Conservation (phyloP, 1,140 invertebrate genomes). For the Drosophila willistoni region DNA sequence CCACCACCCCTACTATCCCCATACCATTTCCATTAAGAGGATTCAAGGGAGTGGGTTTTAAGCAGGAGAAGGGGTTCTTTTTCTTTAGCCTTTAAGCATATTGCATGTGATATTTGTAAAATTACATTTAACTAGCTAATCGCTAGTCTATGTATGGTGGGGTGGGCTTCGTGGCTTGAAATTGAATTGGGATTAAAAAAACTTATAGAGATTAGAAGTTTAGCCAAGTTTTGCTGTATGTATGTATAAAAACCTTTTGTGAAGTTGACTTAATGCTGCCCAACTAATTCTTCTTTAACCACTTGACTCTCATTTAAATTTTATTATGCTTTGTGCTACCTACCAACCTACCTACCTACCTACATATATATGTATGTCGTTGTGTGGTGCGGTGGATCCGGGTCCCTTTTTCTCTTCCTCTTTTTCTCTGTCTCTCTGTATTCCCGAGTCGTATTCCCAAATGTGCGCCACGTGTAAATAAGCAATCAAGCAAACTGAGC, state of each 20-base stretch:
- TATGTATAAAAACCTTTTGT: too few species aligned
- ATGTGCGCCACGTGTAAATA: slow-evolving; percentile 68
- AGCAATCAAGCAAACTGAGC: slow-evolving; percentile 59
- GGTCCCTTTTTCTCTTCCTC: not conserved
- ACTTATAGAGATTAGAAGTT: not conserved
- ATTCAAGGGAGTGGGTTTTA: too few species aligned
- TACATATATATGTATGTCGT: not conserved
- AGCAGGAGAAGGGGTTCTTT: too few species aligned
- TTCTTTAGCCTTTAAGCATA: too few species aligned
- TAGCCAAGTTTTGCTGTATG: not conserved
- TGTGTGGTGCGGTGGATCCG: slow-evolving; percentile 9
- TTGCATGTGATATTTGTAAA: not conserved
- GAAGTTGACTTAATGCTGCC: not conserved
- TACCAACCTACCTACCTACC: not conserved
- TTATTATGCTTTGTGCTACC: slow-evolving; percentile 7
- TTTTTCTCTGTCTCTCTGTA: not conserved
- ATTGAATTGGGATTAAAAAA: not conserved
- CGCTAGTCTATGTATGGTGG: not conserved
- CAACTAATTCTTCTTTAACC: slow-evolving; percentile 10
- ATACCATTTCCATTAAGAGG: too few species aligned
- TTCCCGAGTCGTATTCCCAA: slow-evolving; percentile 44
- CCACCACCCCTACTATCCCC: too few species aligned
- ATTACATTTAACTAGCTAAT: not conserved
- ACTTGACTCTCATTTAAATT: slow-evolving; percentile 5
- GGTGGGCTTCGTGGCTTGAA: too few species aligned